Percentiles rank a stretch among this genome's conserved stretches.
Conservation (phyloP, 2,888 invertebrate species). For the Dryocosmus kuriphilus region DNA sequence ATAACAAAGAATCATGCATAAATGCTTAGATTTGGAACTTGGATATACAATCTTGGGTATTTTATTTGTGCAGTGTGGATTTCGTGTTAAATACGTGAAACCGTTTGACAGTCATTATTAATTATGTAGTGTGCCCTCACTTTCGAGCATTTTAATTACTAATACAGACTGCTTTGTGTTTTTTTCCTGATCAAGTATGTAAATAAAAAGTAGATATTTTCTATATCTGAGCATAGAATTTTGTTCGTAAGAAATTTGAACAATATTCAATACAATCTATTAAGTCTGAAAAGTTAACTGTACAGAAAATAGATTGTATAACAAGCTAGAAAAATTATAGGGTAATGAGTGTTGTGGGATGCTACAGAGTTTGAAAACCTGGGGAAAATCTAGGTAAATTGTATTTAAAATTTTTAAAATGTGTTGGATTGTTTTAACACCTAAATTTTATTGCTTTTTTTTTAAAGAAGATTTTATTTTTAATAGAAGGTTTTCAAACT, state of each 20-base stretch:
- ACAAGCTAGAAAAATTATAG: not conserved
- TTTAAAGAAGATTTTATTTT: too few relatives aligned
- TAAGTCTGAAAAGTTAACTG: too few relatives aligned
- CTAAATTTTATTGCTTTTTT: too few relatives aligned
- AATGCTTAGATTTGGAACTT: slow-evolving; percentile 47
- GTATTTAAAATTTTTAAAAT: too few relatives aligned
- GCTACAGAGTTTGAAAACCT: too few relatives aligned
- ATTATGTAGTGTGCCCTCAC: not conserved
- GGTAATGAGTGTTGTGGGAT: not conserved
- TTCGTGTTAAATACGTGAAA: not conserved
- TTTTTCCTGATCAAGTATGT: not conserved
- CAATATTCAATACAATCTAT: too few relatives aligned
- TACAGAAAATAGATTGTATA: not conserved
- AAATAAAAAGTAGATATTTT: too few relatives aligned
- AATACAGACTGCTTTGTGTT: slow-evolving; percentile 14
- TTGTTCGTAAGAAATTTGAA: too few relatives aligned
- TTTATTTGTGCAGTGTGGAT: slow-evolving; percentile 23
- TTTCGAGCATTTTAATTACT: slow-evolving; percentile 18
- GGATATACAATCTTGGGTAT: slow-evolving; percentile 40
- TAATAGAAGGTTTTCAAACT: too few relatives aligned
- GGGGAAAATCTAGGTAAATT: too few relatives aligned
- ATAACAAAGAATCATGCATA: slow-evolving; percentile 56
- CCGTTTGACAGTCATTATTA: not conserved
- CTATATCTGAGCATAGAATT: too few relatives aligned
- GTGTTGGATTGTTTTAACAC: too few relatives aligned